A percentile compares a stretch with the other conserved stretches of the same genome.
Evolutionary conservation across 2,113 vertebrate species (phyloP).

Genomic region (Dendrocopos noguchii): DNA sequence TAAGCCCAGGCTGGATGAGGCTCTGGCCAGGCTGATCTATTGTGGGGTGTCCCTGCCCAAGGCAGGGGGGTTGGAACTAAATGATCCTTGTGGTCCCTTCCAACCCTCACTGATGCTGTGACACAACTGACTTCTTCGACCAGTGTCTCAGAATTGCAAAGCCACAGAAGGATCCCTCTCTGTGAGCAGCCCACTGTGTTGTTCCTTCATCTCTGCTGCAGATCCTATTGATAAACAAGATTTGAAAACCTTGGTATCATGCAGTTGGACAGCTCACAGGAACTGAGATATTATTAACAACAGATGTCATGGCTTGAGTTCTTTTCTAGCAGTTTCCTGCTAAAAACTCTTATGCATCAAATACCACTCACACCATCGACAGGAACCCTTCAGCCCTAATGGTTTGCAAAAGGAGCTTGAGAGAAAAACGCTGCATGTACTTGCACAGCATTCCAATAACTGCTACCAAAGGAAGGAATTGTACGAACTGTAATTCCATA

Average conservation of each 20-base stretch:
- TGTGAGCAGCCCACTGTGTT: slow-evolving; percentile 7
- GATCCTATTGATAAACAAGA: slow-evolving; percentile 1
- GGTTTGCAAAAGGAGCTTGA: not conserved
- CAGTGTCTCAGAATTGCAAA: slow-evolving; percentile 19
- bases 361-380: not conserved
- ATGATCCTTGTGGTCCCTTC: too few relatives aligned
- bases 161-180: slow-evolving; percentile 48
- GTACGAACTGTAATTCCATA: not conserved
- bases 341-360: not conserved
- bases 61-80: too few relatives aligned
- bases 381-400: not conserved
- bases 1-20: too few relatives aligned
- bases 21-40: too few relatives aligned
- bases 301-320: not conserved
- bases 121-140: slow-evolving; percentile 51
- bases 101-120: too few relatives aligned
- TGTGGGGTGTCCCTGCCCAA: too few relatives aligned
- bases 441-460: not conserved
- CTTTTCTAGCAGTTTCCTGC: not conserved
- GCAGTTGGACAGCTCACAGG: not conserved
- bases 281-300: not conserved
- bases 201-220: slow-evolving; percentile 37
- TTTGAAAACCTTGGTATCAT: not conserved
- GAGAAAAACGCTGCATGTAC: not conserved
- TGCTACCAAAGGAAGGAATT: not conserved